Percentiles rank a stretch among this genome's conserved stretches.
These are phyloP conservation scores for Limnephilus rhombicus DNA, from an alignment of 2,888 invertebrate species.

Conservation along the genomic window DNA sequence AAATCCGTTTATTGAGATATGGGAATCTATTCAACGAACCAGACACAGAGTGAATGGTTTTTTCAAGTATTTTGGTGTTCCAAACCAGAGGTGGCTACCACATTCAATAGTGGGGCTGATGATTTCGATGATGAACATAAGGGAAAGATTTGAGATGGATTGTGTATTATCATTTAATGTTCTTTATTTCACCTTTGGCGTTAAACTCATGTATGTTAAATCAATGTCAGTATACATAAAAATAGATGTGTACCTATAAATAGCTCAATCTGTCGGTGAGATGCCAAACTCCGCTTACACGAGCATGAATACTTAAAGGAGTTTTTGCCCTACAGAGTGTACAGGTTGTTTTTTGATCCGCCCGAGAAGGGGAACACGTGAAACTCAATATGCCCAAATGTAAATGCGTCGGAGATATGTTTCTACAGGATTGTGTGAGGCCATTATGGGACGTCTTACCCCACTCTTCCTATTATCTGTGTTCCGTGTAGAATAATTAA, in stretches of 20 bases:
- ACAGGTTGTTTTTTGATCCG: constrained; percentile 51
- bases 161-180: not conserved
- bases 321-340: constrained; percentile 47
- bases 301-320: constrained; percentile 40
- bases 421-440: constrained; percentile 55
- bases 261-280: constrained; percentile 9
- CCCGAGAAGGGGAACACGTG: constrained; percentile 53
- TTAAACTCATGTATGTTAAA: not conserved
- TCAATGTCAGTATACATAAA: not conserved
- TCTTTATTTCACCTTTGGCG: not conserved
- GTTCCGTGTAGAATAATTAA: constrained; percentile 56
- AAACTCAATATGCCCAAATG: constrained; percentile 59
- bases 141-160: not conserved
- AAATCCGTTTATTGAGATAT: too few species aligned
- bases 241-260: not conserved
- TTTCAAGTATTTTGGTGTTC: too few species aligned
- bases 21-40: too few species aligned
- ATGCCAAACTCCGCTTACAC: constrained; percentile 9
- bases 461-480: constrained; percentile 54
- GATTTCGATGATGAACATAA: too few species aligned
- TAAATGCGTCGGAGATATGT: constrained; percentile 47
- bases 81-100: too few species aligned
- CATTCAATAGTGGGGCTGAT: too few species aligned
- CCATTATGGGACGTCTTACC: constrained; percentile 54
- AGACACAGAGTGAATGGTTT: too few species aligned